Evolutionary conservation across 2,797 vertebrate species (phyloP), one percentile per base, ranked within the genome.

Genomic region (Telmatherina bonti): DNA sequence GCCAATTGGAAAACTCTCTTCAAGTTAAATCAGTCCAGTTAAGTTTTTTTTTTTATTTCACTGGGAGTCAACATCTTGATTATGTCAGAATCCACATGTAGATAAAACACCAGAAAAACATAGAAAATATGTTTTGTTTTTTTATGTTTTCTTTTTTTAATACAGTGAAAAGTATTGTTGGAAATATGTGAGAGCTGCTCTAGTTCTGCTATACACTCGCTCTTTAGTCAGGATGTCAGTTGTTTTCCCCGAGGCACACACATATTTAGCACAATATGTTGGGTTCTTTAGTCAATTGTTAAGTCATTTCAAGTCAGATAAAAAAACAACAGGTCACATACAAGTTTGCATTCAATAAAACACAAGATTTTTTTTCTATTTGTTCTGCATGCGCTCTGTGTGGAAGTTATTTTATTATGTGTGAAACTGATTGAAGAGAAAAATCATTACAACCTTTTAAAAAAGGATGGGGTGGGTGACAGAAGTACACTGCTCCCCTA

Each of bases 401-500:
- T 16, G 15, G 43, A 45, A 45, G 43, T 20, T n/a, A 7, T 45
- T 43, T 43, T 18, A 9, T 45, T 45, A 45, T 30, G 62, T 62
- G 52, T 56, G 16, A 33, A 51, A 24, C 15, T 13, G 27, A 54
- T 18, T 6, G 24, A 57, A 52, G 8, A 20, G 33, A 45, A 30
- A 41, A 36, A 24, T 62, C 5, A 4, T 52, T 41, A 22, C 13
- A 16, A 26, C 57, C 9, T 31, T 47, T 15, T 35, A 4, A 38
- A 33, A 62, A 26, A 11, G 15, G 1, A 45, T 31, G 45, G 38
- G 24, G 26, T 63, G 66, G 51, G 62, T 65, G 62, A 56, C 45
- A 52, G 47, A 77, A 56, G 61, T 18, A 75, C 59, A 70, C 24
- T 30, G 53, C 45, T 75, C 83, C 80, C 83, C 73, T 58, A 35